A percentile compares a stretch with the other conserved stretches of the same genome.
These are phyloP conservation scores for Carabus problematicus DNA, from an alignment of 2,888 invertebrate species.

Conservation along the genomic window DNA sequence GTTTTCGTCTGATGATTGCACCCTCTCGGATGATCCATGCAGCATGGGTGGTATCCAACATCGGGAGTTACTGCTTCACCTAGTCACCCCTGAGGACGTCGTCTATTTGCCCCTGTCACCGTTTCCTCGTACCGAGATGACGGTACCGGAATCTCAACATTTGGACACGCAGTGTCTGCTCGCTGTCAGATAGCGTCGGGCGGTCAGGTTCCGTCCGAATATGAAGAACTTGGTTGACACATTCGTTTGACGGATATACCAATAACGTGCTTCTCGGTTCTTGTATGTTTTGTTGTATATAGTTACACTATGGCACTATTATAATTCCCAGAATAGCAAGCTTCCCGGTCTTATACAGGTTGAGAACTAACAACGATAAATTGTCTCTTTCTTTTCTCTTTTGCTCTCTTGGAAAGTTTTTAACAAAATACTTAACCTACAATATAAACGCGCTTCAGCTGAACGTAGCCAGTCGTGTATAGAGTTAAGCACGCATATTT, in stretches of 20 bases:
- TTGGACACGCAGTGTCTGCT: constrained; percentile 18
- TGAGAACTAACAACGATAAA: too few species aligned
- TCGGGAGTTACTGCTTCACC: constrained; percentile 27
- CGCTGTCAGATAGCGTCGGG: constrained; percentile 39
- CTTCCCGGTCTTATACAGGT: too few species aligned
- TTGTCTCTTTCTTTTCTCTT: too few species aligned
- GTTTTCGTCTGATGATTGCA: constrained; percentile 24
- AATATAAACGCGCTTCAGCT: too few species aligned
- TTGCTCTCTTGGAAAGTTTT: too few species aligned
- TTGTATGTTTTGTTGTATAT: too few species aligned
- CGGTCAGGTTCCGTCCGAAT: constrained; percentile 8
- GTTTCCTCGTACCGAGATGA: neutral
- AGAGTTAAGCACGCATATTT: too few species aligned
- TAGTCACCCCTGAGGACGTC: constrained; percentile 17
- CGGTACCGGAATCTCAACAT: neutral
- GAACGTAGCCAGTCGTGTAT: too few species aligned
- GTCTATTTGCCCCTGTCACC: constrained; percentile 9
- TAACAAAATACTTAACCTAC: too few species aligned
- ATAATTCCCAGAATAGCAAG: too few species aligned
- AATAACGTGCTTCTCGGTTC: too few species aligned
- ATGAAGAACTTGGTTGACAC: constrained; percentile 28
- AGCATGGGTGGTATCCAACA: constrained; percentile 23
- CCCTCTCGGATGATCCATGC: constrained; percentile 28
- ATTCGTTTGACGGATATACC: constrained; percentile 13
- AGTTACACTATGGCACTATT: too few species aligned